These are phyloP conservation scores for Ylistrum balloti DNA, from an alignment of 1,140 invertebrate species.

Conservation along the genomic window DNA sequence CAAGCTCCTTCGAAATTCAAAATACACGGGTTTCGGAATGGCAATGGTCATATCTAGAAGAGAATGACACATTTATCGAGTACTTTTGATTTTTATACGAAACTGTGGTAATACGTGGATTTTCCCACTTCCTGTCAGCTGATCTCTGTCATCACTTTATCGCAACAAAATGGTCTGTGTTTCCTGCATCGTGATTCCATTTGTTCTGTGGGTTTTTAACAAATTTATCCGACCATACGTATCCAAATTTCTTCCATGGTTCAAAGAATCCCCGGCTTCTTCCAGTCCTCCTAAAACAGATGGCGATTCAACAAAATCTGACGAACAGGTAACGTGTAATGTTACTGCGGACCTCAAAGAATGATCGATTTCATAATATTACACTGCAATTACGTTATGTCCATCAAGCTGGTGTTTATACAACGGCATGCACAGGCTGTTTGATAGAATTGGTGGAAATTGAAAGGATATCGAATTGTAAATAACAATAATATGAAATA, in stretches of 20 bases:
- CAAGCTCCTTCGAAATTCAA: too few relatives aligned
- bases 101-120: neutral
- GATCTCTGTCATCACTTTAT: neutral
- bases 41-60: too few relatives aligned
- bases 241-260: slow-evolving; percentile 71
- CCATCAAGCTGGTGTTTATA: too few relatives aligned
- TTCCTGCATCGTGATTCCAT: slow-evolving; percentile 80
- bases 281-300: slow-evolving; percentile 45
- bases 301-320: slow-evolving; percentile 43
- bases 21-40: too few relatives aligned
- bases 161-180: slow-evolving; percentile 77
- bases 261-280: slow-evolving; percentile 47
- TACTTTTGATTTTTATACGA: neutral
- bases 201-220: slow-evolving; percentile 80
- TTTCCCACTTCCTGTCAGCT: slow-evolving; percentile 24
- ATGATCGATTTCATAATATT: too few relatives aligned
- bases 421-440: too few relatives aligned
- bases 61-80: neutral
- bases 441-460: too few relatives aligned
- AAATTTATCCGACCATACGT: slow-evolving; percentile 76
- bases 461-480: too few relatives aligned
- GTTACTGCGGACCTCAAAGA: too few relatives aligned
- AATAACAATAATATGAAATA: too few relatives aligned
- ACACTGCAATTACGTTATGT: too few relatives aligned
- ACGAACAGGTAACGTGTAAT: slow-evolving; percentile 40